These are phyloP conservation scores for Plectrocnemia conspersa DNA, from an alignment of 1,140 invertebrate genomes.

Conservation along the genomic window DNA sequence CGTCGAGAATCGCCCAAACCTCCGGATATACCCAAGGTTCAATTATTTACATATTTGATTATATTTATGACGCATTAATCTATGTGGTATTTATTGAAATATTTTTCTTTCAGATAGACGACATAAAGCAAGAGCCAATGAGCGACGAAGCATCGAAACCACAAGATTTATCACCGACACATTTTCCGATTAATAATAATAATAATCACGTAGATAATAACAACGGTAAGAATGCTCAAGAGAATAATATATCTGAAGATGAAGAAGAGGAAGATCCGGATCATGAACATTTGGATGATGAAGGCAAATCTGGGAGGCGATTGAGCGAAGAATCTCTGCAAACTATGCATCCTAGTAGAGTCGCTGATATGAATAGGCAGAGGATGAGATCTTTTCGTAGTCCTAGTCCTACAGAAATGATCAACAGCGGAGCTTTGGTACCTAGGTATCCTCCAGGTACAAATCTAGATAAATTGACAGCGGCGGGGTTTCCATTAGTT, in stretches of 20 bases:
- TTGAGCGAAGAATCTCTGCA: constrained; percentile 35
- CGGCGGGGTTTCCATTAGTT: constrained; percentile 68
- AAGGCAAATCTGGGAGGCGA: constrained; percentile 25
- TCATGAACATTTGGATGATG: constrained; percentile 31
- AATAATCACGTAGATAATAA: constrained; percentile 48
- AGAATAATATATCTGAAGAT: constrained; percentile 47
- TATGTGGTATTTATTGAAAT: constrained; percentile 11
- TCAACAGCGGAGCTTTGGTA: constrained; percentile 37
- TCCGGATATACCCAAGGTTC: constrained; percentile 50
- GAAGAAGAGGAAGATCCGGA: constrained; percentile 38
- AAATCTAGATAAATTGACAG: constrained; percentile 50
- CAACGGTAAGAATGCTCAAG: constrained; percentile 52
- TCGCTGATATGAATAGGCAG: constrained; percentile 40
- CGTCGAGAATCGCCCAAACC: constrained; percentile 48
- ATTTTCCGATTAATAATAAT: constrained; percentile 50
- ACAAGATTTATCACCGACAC: constrained; percentile 42
- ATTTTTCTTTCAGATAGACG: constrained; percentile 40
- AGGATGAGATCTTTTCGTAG: constrained; percentile 39
- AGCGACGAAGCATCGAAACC: constrained; percentile 50
- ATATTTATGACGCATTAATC: not conserved
- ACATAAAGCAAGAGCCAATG: constrained; percentile 53
- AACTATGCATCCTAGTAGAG: constrained; percentile 34
- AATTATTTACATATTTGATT: constrained; percentile 6
- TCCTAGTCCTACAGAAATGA: constrained; percentile 42
- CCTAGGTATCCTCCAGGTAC: constrained; percentile 35